Conservation (phyloP, 2,888 invertebrate species). For the Cybosia mesomella region DNA sequence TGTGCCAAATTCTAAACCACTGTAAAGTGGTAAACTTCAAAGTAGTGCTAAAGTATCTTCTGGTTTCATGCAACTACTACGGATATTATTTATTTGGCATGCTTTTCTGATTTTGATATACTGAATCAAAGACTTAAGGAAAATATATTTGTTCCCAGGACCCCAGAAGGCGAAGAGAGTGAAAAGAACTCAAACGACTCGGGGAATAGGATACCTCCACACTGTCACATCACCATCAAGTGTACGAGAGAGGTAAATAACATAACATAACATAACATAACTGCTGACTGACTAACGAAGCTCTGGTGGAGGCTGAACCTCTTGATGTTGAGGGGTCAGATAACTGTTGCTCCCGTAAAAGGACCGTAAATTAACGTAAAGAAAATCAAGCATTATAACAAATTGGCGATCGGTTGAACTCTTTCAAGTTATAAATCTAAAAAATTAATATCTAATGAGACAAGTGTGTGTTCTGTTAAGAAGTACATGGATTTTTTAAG, state of each 20-base stretch:
- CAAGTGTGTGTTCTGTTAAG: no score
- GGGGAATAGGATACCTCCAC: constrained; percentile 89
- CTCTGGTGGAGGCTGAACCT: no score
- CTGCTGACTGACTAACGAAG: no score
- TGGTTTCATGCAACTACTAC: not conserved
- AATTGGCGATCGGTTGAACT: no score
- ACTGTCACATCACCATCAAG: constrained; percentile 97
- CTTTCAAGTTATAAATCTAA: no score
- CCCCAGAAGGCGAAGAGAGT: constrained; percentile 74
- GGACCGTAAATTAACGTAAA: no score
- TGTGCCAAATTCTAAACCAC: not conserved
- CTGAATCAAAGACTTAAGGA: not conserved
- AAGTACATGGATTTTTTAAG: no score
- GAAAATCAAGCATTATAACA: no score
- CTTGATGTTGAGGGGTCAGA: no score
- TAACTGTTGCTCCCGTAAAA: not conserved
- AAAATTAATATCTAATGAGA: no score
- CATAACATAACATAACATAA: no score
- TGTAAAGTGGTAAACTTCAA: not conserved
- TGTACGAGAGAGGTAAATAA: constrained; percentile 94
- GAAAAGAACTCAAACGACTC: constrained; percentile 78
- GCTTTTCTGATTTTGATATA: not conserved
- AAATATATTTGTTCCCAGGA: constrained; percentile 60
- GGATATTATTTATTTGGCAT: not conserved
- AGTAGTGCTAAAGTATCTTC: not conserved